phyloP scores from a whole-genome alignment of 2,113 vertebrate genomes.

The Pterophyllum scalare region DNA sequence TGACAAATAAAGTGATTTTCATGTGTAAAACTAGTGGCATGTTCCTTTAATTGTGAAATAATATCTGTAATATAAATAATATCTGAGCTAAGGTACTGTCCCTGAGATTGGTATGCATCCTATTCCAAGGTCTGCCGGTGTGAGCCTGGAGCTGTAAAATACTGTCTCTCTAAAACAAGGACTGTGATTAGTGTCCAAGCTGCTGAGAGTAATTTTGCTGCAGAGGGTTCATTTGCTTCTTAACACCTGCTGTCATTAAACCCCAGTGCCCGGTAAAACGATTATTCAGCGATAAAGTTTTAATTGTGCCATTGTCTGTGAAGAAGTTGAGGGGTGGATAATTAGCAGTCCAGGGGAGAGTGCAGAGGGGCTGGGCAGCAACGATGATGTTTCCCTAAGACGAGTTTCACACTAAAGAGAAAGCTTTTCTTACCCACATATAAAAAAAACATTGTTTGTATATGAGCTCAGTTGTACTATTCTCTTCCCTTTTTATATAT shows the following conservation, averaged over 20 bases:
- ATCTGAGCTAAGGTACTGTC: not conserved
- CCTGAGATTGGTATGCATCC: not conserved
- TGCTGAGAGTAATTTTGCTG: slow-evolving; percentile 52
- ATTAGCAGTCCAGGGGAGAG: slow-evolving; percentile 56
- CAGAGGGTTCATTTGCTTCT: slow-evolving; percentile 57
- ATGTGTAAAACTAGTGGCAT: not conserved
- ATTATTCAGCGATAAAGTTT: slow-evolving; percentile 79
- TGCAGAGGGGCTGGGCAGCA: slow-evolving; percentile 10
- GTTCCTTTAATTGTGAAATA: slow-evolving; percentile 3
- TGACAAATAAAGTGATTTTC: not conserved
- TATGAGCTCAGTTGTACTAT: not conserved
- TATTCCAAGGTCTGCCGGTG: slow-evolving; percentile 24
- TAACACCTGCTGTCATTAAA: slow-evolving; percentile 69
- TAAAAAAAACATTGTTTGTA: not conserved
- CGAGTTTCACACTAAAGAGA: slow-evolving; percentile 38
- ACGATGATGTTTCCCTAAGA: slow-evolving; percentile 34
- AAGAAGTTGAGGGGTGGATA: slow-evolving; percentile 48
- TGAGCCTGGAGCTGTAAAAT: slow-evolving; percentile 12
- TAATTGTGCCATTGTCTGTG: slow-evolving; percentile 68
- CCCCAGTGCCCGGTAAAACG: slow-evolving; percentile 53
- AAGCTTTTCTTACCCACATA: not conserved
- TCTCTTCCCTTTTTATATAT: not conserved
- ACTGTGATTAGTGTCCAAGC: slow-evolving; percentile 61
- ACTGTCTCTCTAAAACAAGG: slow-evolving; percentile 45
- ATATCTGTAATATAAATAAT: not conserved